Base-by-base conservation (phyloP, 2,113 vertebrate species). In the Erpornis zantholeuca region DNA sequence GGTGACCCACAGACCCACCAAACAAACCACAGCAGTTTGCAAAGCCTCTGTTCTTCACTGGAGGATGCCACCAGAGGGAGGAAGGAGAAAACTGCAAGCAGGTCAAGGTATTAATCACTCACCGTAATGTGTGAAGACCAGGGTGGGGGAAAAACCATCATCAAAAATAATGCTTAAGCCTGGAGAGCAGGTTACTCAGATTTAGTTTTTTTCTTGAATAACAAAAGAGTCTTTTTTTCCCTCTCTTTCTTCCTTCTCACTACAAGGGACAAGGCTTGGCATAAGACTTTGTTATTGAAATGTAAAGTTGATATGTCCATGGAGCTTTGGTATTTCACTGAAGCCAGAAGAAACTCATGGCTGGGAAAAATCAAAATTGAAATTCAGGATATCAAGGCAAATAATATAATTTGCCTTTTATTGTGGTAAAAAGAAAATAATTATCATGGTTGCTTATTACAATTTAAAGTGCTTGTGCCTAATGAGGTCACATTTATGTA, bases 151-250 rank as follows among this genome's bases (percentile, higher is more conserved):
- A 5, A 25, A 52, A 24, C 22, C 60, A 15, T 36, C 7, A 73
- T 64, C 42, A 45, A 22, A 84, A 71, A 27, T 1, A 5, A 12
- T 85, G 5, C 8, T 76, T 71, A 27, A 85, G 18, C 7, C 23
- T 28, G 44, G 35, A 71, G 11, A 83, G n/a, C 15, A 60, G 20
- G 54, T 82, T 27, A 52, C 7, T 7, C 11, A 9, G 11, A n/a
- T 33, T 49, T 29, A 1, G 29, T 70, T 38, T 36, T 68, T 68
- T 4, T 15, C 11, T 47, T 69, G 11, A 77, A 36, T 28, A 19
- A 6, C 3, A 60, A 76, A 70, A 79, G 25, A 5, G 1, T 2
- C 4, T 0, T 1, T 3, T 56, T 10, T 35, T 22, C 2, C 14
- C 22, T 22, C 27, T 12, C 11, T 42, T n/a, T 36, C 17, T 54